Conservation (phyloP, 2,797 vertebrate genomes). For the Thalassophryne amazonica region DNA sequence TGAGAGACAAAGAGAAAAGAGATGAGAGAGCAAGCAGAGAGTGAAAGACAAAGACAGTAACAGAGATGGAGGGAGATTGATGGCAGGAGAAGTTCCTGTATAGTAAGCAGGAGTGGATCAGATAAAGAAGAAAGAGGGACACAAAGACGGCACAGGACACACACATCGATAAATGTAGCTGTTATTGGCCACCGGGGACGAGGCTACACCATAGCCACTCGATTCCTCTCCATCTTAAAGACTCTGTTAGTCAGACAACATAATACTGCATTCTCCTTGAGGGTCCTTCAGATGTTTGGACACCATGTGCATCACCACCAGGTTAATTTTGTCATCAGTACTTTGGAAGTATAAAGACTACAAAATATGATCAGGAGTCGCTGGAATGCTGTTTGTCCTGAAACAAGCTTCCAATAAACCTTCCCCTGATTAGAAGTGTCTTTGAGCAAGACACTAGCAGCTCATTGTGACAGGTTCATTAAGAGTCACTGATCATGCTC, state of each 20-base stretch:
- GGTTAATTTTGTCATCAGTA: slow-evolving; percentile 10
- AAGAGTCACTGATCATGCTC: too few species aligned
- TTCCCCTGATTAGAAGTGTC: neutral
- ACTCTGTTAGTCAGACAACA: slow-evolving; percentile 21
- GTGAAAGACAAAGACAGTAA: slow-evolving; percentile 24
- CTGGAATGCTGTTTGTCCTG: neutral
- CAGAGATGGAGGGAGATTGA: slow-evolving; percentile 35
- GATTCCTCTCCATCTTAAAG: slow-evolving; percentile 31
- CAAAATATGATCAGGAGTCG: slow-evolving; percentile 9
- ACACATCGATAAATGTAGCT: slow-evolving; percentile 27
- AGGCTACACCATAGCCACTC: slow-evolving; percentile 32
- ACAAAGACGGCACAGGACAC: slow-evolving; percentile 7
- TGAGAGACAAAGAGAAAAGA: slow-evolving; percentile 24
- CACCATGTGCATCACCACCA: slow-evolving; percentile 12
- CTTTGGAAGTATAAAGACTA: neutral
- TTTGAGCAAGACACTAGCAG: too few species aligned
- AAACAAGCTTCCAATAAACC: neutral
- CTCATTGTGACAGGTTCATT: too few species aligned
- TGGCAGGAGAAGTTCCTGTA: slow-evolving; percentile 35
- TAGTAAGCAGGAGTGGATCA: slow-evolving; percentile 37
- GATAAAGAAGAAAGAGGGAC: slow-evolving; percentile 37
- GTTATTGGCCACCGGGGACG: slow-evolving; percentile 34
- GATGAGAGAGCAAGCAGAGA: slow-evolving; percentile 16
- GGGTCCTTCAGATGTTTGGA: slow-evolving; percentile 7
- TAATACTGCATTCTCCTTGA: slow-evolving; percentile 12